phyloP scores from a whole-genome alignment of 2,797 vertebrate species.

The Aldrovandia affinis region DNA sequence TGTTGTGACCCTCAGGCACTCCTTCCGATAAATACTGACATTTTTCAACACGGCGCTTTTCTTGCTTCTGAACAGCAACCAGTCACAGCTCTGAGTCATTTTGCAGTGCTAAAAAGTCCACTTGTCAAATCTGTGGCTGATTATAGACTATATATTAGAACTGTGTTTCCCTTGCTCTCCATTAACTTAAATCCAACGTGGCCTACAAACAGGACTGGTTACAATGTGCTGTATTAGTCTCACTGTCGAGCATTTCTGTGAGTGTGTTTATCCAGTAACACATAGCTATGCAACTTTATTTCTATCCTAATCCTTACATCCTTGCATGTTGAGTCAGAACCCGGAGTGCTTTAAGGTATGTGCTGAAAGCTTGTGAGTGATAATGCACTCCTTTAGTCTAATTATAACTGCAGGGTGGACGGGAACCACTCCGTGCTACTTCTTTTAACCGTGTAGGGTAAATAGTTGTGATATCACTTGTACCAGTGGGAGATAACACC shows the following conservation, averaged over 20 bases:
- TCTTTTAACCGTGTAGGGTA: slow-evolving; percentile 58
- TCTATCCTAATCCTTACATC: background rate
- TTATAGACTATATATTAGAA: background rate
- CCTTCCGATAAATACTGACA: background rate
- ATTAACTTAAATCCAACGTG: background rate
- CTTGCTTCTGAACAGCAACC: background rate
- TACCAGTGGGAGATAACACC: slow-evolving; percentile 44
- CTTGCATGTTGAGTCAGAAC: slow-evolving; percentile 19
- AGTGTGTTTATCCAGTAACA: background rate
- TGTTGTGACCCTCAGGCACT: slow-evolving; percentile 4
- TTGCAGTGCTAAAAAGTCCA: background rate
- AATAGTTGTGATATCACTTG: slow-evolving; percentile 57
- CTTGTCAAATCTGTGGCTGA: background rate
- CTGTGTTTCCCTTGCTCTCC: background rate
- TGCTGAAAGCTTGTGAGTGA: slow-evolving; percentile 50
- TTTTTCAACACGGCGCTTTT: background rate
- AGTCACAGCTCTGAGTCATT: background rate
- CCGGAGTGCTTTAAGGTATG: slow-evolving; percentile 27
- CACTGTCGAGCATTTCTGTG: background rate
- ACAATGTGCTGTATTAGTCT: background rate
- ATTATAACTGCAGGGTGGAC: slow-evolving; percentile 52
- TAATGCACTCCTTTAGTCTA: slow-evolving; percentile 46
- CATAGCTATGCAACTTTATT: background rate
- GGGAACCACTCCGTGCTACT: slow-evolving; percentile 39
- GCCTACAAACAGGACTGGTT: background rate